Evolutionary conservation across 2,113 vertebrate genomes (phyloP).

Genomic region (Esox niger): DNA sequence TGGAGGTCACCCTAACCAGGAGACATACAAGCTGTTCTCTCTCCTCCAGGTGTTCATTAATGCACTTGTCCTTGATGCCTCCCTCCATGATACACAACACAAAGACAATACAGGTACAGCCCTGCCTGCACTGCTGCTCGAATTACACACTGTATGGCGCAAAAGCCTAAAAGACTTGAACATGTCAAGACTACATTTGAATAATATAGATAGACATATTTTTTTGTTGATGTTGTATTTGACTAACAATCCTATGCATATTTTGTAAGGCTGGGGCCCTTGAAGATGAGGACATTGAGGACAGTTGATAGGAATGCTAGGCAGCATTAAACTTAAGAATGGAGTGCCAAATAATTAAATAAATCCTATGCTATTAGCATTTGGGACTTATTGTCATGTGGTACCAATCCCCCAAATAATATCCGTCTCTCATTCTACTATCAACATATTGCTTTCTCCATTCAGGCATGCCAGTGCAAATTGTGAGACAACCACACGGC

Average conservation of each 20-base stretch:
- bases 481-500: constrained; percentile 57
- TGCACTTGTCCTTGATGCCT: constrained; percentile 77
- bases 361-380: constrained; percentile 68
- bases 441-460: constrained; percentile 47
- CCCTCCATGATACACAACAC: constrained; percentile 57
- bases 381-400: constrained; percentile 66
- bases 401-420: constrained; percentile 55
- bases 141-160: constrained; percentile 62
- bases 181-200: constrained; percentile 62
- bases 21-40: constrained; percentile 80
- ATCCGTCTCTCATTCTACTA: constrained; percentile 42
- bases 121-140: constrained; percentile 64
- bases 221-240: constrained; percentile 20
- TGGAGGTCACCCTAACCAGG: constrained; percentile 74
- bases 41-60: constrained; percentile 79
- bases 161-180: constrained; percentile 60
- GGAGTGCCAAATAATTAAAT: constrained; percentile 57
- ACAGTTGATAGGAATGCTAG: constrained; percentile 51
- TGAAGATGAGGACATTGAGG: constrained; percentile 56
- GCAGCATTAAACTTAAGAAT: constrained; percentile 17
- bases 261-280: constrained; percentile 50
- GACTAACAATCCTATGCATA: constrained; percentile 18
- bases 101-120: constrained; percentile 63
- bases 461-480: constrained; percentile 26
- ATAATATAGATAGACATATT: constrained; percentile 29